Conservation (phyloP, 2,113 vertebrate species). For the Lepisosteus oculatus region DNA sequence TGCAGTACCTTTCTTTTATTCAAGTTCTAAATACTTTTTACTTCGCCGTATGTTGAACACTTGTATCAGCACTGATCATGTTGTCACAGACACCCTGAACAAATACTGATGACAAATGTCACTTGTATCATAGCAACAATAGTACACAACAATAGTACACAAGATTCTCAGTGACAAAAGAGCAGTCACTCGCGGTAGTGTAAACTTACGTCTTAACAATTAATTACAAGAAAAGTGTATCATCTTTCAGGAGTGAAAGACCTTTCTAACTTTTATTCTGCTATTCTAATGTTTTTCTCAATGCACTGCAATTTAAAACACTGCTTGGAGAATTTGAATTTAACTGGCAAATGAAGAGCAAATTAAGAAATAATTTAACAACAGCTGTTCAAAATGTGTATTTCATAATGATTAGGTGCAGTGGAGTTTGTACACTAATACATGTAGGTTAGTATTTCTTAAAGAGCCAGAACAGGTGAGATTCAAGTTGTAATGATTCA, state of each 20-base stretch:
- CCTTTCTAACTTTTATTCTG: neutral
- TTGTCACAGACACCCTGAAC: neutral
- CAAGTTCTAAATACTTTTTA: too few species aligned
- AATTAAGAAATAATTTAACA: too few species aligned
- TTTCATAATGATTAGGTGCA: neutral
- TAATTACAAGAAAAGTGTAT: neutral
- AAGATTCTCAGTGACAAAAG: neutral
- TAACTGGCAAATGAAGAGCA: too few species aligned
- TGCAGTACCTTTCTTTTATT: too few species aligned
- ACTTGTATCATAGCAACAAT: constrained; percentile 1
- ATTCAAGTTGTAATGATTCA: too few species aligned
- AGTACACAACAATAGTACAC: neutral
- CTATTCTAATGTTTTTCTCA: too few species aligned
- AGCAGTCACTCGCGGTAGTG: neutral
- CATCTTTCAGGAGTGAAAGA: neutral
- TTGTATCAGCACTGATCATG: too few species aligned
- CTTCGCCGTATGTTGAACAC: too few species aligned
- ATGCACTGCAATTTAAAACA: too few species aligned
- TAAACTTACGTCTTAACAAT: neutral
- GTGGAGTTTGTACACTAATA: neutral
- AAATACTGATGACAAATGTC: neutral
- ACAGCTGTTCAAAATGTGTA: too few species aligned
- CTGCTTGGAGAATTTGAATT: too few species aligned
- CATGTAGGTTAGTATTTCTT: constrained; percentile 1
- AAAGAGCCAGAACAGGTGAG: neutral